Conservation (phyloP, 2,797 vertebrate species). For the Labeo calbasu region DNA sequence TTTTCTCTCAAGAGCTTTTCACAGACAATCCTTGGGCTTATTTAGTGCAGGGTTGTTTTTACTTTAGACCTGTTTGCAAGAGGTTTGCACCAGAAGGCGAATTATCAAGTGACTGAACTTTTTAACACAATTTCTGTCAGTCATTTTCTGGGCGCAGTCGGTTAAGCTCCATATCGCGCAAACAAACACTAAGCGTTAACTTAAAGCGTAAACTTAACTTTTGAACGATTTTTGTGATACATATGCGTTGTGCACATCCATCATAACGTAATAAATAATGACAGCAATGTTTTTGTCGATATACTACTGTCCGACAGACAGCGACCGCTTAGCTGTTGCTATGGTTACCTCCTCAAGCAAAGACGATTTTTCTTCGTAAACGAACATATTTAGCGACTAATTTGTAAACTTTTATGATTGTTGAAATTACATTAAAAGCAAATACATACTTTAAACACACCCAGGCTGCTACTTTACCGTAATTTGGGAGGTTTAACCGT, state of each 20-base stretch:
- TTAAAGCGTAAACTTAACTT: background rate
- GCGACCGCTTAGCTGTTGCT: constrained; percentile 1
- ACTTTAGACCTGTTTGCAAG: constrained; percentile 32
- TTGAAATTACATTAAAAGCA: background rate
- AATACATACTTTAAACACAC: background rate
- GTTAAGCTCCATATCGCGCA: background rate
- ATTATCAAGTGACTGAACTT: constrained; percentile 27
- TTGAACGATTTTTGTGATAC: background rate
- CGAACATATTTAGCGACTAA: background rate
- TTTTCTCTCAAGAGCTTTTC: constrained; percentile 28
- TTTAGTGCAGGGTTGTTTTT: background rate
- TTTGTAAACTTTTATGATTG: background rate
- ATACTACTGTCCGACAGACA: background rate
- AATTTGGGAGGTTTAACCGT: background rate
- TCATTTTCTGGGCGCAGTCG: constrained; percentile 6
- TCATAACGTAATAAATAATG: background rate
- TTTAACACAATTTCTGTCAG: background rate
- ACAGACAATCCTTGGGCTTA: background rate
- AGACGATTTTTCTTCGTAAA: background rate
- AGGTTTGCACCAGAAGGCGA: background rate
- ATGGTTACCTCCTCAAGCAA: constrained; percentile 1
- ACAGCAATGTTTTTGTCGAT: background rate
- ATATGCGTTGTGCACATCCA: background rate
- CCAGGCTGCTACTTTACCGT: fast-evolving
- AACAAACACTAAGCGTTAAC: background rate